Percentiles rank a stretch among this genome's conserved stretches.
phyloP scores from a whole-genome alignment of 2,888 invertebrate genomes.

The Flexamia atlantica region DNA sequence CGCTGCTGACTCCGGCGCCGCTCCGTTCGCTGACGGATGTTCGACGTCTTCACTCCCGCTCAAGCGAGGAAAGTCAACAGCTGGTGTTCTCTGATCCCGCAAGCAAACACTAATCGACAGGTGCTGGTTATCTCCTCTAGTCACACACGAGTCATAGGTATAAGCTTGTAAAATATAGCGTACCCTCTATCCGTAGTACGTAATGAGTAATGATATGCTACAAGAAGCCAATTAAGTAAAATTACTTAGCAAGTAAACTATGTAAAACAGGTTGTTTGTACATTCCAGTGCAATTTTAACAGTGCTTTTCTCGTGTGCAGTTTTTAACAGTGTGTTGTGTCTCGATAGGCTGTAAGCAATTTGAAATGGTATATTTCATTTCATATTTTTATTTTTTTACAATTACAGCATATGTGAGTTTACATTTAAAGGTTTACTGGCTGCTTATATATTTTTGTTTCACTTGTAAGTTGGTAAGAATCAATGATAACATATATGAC shows the following conservation, averaged over 20 bases:
- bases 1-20: slow-evolving; percentile 77
- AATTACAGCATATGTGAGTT: neutral
- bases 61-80: slow-evolving; percentile 70
- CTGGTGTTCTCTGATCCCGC: slow-evolving; percentile 67
- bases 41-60: slow-evolving; percentile 73
- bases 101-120: slow-evolving; percentile 35
- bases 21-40: slow-evolving; percentile 77
- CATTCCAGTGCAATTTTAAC: slow-evolving; percentile 4
- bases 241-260: neutral
- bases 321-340: slow-evolving; percentile 1
- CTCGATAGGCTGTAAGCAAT: slow-evolving; percentile 6
- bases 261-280: neutral
- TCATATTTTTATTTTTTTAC: neutral
- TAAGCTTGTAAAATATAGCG: slow-evolving; percentile 2
- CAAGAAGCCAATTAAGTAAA: neutral
- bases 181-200: neutral
- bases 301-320: slow-evolving; percentile 6
- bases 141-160: slow-evolving; percentile 15
- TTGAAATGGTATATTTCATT: neutral
- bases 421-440: neutral
- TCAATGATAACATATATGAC: no score
- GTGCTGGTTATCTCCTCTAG: slow-evolving; percentile 49
- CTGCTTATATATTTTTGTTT: no score
- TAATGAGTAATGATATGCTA: neutral
- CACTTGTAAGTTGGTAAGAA: no score